Evolutionary conservation across 2,888 invertebrate species (phyloP).

Genomic region (Blastobasis lacticolella): DNA sequence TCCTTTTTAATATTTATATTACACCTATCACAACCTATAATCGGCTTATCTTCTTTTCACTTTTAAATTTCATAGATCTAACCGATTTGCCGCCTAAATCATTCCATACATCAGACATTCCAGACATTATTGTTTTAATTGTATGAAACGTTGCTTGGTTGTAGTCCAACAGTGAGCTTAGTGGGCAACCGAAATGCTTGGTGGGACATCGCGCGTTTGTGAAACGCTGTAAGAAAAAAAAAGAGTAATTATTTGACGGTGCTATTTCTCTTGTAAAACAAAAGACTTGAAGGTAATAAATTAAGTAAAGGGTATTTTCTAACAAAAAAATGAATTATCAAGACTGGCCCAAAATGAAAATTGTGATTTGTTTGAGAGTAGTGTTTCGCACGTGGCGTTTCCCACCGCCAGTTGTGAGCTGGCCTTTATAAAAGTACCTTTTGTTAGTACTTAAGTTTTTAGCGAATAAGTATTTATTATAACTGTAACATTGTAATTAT

Average conservation of each 20-base stretch:
- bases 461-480: slow-evolving; percentile 68
- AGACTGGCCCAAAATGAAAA: too few relatives aligned
- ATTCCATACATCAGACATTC: too few relatives aligned
- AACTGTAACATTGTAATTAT: slow-evolving; percentile 56
- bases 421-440: slow-evolving; percentile 68
- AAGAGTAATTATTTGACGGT: not conserved
- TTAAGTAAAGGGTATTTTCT: not conserved
- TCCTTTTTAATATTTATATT: too few relatives aligned
- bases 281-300: not conserved
- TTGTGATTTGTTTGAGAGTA: not conserved
- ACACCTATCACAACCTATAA: too few relatives aligned
- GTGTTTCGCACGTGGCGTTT: slow-evolving; percentile 57
- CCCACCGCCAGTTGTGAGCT: slow-evolving; percentile 38
- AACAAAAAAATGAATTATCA: too few relatives aligned
- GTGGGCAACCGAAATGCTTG: slow-evolving; percentile 11
- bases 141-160: too few relatives aligned
- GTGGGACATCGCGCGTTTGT: slow-evolving; percentile 21
- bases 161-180: too few relatives aligned
- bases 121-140: too few relatives aligned
- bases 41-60: too few relatives aligned
- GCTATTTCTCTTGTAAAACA: not conserved
- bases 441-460: slow-evolving; percentile 47
- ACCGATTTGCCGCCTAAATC: too few relatives aligned
- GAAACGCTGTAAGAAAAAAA: slow-evolving; percentile 8
- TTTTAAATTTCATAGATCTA: too few relatives aligned